phyloP scores from a whole-genome alignment of 2,113 vertebrate species.

The Oceanites oceanicus region DNA sequence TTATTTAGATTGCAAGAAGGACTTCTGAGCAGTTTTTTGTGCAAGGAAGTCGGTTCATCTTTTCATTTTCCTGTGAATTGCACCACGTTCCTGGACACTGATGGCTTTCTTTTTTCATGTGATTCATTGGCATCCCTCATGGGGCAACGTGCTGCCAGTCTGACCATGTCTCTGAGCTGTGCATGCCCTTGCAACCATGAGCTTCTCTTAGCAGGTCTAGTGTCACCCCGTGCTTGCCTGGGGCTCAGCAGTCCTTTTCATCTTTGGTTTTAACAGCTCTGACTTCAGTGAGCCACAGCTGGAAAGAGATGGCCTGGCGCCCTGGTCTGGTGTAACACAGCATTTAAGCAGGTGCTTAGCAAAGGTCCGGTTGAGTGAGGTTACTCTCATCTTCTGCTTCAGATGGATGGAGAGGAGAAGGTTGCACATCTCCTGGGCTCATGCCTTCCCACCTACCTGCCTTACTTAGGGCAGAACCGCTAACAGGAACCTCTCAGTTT shows the following conservation, averaged over 20 bases:
- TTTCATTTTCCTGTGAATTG: not conserved
- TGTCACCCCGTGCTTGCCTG: not conserved
- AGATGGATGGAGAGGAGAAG: not conserved
- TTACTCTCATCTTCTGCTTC: not conserved
- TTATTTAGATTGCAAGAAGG: not conserved
- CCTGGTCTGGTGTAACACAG: not conserved
- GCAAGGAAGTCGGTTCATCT: not conserved
- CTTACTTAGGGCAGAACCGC: not conserved
- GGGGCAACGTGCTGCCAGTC: not conserved
- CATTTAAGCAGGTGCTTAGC: not conserved
- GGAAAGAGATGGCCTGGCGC: not conserved
- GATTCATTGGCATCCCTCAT: not conserved
- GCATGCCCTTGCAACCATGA: not conserved
- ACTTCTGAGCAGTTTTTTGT: not conserved
- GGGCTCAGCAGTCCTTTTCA: not conserved
- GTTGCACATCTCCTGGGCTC: not conserved
- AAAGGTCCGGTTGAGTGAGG: not conserved
- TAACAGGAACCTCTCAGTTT: not conserved
- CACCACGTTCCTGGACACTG: not conserved
- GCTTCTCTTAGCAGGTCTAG: not conserved
- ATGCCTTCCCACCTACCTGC: not conserved
- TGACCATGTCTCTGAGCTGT: accelerated
- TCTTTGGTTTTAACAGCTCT: not conserved
- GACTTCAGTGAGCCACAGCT: not conserved
- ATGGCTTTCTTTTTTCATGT: not conserved